Percentiles rank a stretch among this genome's conserved stretches.
Conservation (phyloP, 2,113 vertebrate genomes). For the Phylloscopus trochiloides region DNA sequence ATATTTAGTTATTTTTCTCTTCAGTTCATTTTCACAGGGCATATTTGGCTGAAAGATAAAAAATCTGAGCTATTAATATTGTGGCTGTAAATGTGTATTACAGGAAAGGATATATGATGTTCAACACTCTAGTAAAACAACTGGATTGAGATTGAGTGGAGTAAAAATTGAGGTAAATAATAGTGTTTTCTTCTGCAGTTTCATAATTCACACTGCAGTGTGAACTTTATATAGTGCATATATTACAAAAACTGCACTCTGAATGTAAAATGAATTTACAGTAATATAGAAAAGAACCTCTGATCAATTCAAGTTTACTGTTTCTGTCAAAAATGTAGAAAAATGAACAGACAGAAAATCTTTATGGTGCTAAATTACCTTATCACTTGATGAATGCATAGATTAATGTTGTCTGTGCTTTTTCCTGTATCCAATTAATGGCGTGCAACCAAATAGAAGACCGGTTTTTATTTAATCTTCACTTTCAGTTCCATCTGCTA, state of each 20-base stretch:
- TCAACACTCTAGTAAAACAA: background rate
- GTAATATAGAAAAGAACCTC: background rate
- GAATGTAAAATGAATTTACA: slow-evolving; percentile 7
- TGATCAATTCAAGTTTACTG: background rate
- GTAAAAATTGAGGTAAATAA: background rate
- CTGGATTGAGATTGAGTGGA: background rate
- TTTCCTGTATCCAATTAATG: background rate
- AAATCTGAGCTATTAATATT: background rate
- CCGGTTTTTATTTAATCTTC: background rate
- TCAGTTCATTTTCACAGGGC: background rate
- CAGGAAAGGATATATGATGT: background rate
- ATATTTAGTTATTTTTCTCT: background rate
- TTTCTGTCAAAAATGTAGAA: background rate
- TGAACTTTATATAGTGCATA: background rate
- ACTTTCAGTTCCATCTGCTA: background rate
- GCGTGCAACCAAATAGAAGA: background rate
- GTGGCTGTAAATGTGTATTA: background rate
- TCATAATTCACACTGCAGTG: background rate
- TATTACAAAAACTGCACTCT: background rate
- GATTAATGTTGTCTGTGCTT: slow-evolving; percentile 23
- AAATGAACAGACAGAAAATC: background rate
- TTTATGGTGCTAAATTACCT: slow-evolving; percentile 18
- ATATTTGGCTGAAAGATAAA: slow-evolving; percentile 21
- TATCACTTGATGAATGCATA: background rate
- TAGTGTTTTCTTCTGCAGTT: slow-evolving; percentile 31